phyloP scores from a whole-genome alignment of 2,888 invertebrate species.

The Eristalinus sepulchralis region DNA sequence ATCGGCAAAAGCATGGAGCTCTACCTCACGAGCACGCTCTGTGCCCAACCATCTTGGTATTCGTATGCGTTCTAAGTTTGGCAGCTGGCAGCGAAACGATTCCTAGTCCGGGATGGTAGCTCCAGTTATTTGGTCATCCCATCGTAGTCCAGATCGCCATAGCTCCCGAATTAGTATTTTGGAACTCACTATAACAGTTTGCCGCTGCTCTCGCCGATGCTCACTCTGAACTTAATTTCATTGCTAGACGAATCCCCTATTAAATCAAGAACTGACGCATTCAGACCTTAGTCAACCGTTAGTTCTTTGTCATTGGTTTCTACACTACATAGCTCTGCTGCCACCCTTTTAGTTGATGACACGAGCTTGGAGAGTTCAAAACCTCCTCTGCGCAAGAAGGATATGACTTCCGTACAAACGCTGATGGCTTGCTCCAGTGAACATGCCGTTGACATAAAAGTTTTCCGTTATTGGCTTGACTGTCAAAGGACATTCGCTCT shows the following conservation, averaged over 20 bases:
- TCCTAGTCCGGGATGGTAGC: not conserved
- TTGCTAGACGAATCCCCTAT: conserved; percentile 6
- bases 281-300: not conserved
- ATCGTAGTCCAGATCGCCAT: no score
- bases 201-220: not conserved
- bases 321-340: no score
- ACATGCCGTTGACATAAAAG: conserved; percentile 7
- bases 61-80: conserved; percentile 2
- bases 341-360: no score
- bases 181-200: not conserved
- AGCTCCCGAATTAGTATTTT: not conserved
- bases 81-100: not conserved
- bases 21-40: not conserved
- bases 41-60: conserved; percentile 4
- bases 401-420: not conserved
- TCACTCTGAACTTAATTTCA: not conserved
- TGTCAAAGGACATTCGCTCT: no score
- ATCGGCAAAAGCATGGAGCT: conserved; percentile 8
- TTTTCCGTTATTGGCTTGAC: not conserved
- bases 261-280: not conserved
- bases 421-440: not conserved
- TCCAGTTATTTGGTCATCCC: conserved; percentile 10
- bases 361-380: no score
- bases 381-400: no score
- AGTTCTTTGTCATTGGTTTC: not conserved